Evolutionary conservation across 37 sponge, comb jelly and placozoan genomes (phyloP).

Genomic region (Cliona cf. orientalis): DNA sequence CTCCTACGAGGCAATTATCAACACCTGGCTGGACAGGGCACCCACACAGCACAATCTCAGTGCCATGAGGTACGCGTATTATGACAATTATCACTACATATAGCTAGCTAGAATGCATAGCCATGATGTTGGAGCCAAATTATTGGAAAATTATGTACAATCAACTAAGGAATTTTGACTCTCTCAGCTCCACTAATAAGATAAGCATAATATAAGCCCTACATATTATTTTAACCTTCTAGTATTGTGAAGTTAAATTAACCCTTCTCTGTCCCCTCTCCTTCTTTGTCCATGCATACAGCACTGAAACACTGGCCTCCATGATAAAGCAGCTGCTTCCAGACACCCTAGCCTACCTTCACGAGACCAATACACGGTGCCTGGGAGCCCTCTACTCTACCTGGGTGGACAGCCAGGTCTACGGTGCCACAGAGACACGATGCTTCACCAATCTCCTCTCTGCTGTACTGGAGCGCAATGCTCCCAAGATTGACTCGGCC

Average conservation of each 20-base stretch:
- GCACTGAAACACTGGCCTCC: conserved; percentile 33
- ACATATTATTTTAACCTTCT: too few relatives aligned
- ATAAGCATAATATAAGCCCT: too few relatives aligned
- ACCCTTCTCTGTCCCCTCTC: not conserved
- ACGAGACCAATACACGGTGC: conserved; percentile 1
- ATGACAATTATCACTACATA: not conserved
- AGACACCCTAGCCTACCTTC: conserved; percentile 39
- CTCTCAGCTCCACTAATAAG: too few relatives aligned
- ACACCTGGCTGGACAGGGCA: conserved; percentile 76
- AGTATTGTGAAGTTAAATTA: too few relatives aligned
- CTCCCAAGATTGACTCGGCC: conserved; percentile 33
- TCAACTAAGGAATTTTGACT: too few relatives aligned
- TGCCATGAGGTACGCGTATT: conserved; percentile 46
- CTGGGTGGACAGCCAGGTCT: not conserved
- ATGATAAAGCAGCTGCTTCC: conserved; percentile 52
- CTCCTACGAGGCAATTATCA: conserved; percentile 35
- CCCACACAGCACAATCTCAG: conserved; percentile 69
- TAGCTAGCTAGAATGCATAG: too few relatives aligned
- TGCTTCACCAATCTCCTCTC: conserved; percentile 55
- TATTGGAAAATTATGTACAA: too few relatives aligned
- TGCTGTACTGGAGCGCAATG: conserved; percentile 56
- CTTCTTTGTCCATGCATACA: not conserved
- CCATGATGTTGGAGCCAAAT: too few relatives aligned
- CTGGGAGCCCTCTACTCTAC: not conserved
- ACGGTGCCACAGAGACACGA: conserved; percentile 21